Conservation (phyloP, 2,113 vertebrate species). For the Sciurus niger region DNA sequence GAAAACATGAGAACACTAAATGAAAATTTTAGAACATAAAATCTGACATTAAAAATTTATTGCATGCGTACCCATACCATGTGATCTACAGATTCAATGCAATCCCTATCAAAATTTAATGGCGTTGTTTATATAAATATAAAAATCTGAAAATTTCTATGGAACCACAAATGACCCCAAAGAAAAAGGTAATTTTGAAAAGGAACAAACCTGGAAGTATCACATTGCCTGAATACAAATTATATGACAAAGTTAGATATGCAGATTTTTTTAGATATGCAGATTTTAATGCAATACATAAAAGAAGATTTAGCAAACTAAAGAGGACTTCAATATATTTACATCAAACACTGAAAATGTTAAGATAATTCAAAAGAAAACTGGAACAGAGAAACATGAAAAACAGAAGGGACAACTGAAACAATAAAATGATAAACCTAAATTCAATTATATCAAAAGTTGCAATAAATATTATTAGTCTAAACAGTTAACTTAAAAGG, state of each 20-base stretch:
- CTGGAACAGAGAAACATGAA: neutral
- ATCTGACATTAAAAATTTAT: neutral
- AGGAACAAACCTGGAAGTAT: neutral
- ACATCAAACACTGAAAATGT: neutral
- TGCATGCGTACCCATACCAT: neutral
- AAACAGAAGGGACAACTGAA: neutral
- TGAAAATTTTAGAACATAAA: conserved; percentile 20
- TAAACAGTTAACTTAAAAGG: neutral
- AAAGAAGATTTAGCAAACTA: neutral
- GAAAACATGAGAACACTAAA: neutral
- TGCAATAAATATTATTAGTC: neutral
- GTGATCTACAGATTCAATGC: neutral
- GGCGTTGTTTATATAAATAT: neutral
- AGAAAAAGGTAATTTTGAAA: neutral
- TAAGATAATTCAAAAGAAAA: neutral
- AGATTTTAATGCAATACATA: neutral
- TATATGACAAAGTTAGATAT: neutral
- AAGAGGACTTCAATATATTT: neutral
- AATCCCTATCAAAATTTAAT: neutral
- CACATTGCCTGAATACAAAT: neutral
- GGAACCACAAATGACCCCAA: neutral
- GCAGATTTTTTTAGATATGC: neutral
- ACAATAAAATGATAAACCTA: neutral
- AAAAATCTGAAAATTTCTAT: neutral
- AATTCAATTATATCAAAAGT: neutral